Base-by-base conservation (phyloP, 2,797 vertebrate species). In the Ctenopoma kingsleyae region DNA sequence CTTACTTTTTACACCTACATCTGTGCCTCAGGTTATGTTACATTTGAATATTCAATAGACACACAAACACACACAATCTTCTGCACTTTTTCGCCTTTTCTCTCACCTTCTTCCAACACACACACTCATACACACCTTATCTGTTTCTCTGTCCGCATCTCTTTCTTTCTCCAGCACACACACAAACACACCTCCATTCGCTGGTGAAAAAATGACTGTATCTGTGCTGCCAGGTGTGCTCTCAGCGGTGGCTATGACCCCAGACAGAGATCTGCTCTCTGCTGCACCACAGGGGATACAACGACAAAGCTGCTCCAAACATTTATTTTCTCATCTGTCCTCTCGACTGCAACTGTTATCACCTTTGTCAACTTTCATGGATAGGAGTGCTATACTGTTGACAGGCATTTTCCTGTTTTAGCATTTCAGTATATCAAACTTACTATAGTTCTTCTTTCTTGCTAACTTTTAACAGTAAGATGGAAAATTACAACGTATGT, bases 161-260 rank as follows among this genome's bases (percentile, higher is more conserved):
- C 22, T 27, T 3, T 50, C 48, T 15, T 22, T 16, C 22, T 57
- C 7, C 54, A 40, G 43, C 35, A 44, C 62, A 22, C 47, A 59
- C 60, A 61, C 57, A 63, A 49, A 67, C 61, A 4, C 38, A n/a
- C 15, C n/a, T 56, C 20, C 16, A 43, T 49, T 79, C 67, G 68
- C 57, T 56, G 57, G 61, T 81, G 71, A 82, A 85, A 80, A 72
- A 73, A 75, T 75, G 73, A 78, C 53, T 78, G 78, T 83, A 85
- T 87, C 72, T 85, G 70, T 50, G 71, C 68, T 76, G 80, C 87
- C 89, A 90, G 89, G 84, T 92, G 89, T 84, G 84, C 72, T 87
- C 85, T 86, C 90, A 82, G 87, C 78, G 51, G 91, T 82, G 83
- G 75, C 77, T 80, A 25, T 87, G 87, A 90, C 91, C 86, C 71